Percentiles rank a stretch among this genome's conserved stretches.
Conservation (phyloP, 2,888 invertebrate species). For the Sylvicola cinctus region DNA sequence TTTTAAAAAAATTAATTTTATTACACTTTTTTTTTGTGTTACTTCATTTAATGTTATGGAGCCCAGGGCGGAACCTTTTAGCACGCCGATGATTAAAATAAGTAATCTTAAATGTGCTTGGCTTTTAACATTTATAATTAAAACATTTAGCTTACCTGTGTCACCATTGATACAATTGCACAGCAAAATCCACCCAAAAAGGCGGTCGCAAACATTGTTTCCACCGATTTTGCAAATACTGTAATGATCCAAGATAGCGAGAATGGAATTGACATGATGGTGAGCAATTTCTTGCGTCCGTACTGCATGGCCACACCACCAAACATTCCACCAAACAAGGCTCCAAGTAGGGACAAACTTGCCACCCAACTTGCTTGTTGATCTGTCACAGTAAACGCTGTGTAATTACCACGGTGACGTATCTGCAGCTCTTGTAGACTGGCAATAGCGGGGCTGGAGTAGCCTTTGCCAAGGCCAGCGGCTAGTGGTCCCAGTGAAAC, state of each 20-base stretch:
- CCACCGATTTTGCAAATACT: conserved; percentile 52
- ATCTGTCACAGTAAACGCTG: conserved; percentile 36
- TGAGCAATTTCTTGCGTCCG: conserved; percentile 44
- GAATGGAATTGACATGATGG: conserved; percentile 53
- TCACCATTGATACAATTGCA: conserved; percentile 54
- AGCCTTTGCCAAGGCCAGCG: conserved; percentile 52
- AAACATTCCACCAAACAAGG: conserved; percentile 52
- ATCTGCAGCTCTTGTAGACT: conserved; percentile 36
- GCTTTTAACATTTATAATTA: not conserved
- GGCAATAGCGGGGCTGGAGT: conserved; percentile 52
- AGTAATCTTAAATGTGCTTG: too few relatives aligned
- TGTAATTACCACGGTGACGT: conserved; percentile 23
- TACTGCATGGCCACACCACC: conserved; percentile 52
- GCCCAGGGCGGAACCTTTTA: not conserved
- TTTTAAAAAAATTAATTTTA: conserved; percentile 22
- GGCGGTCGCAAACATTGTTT: conserved; percentile 65
- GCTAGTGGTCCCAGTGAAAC: conserved; percentile 52
- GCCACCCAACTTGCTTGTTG: conserved; percentile 58
- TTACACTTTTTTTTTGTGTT: not conserved
- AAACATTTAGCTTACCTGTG: conserved; percentile 31
- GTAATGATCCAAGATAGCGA: conserved; percentile 67
- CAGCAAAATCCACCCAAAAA: conserved; percentile 69
- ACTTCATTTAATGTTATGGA: too few relatives aligned
- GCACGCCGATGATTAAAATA: not conserved
- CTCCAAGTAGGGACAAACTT: conserved; percentile 47